Percentiles rank a stretch among this genome's conserved stretches.
phyloP scores from a whole-genome alignment of 2,113 vertebrate genomes.

The Leptodactylus fuscus region DNA sequence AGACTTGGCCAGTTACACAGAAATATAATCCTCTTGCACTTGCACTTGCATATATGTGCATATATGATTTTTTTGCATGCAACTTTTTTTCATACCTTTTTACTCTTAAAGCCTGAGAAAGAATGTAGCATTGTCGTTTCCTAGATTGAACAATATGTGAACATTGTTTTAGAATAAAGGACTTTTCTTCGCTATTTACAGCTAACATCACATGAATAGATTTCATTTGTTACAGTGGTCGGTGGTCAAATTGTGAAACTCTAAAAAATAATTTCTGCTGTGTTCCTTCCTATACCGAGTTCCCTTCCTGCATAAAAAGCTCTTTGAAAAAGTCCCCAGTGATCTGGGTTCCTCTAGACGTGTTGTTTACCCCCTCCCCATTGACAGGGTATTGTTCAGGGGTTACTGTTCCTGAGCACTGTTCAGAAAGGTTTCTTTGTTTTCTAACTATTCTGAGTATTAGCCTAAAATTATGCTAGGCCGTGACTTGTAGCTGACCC shows the following conservation, averaged over 20 bases:
- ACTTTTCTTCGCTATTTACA: neutral
- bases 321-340: constrained; percentile 9
- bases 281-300: constrained; percentile 9
- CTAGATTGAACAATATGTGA: neutral
- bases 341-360: constrained; percentile 9
- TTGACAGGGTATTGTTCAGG: neutral
- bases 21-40: no score
- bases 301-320: constrained; percentile 11
- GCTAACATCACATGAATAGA: neutral
- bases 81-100: no score
- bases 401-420: neutral
- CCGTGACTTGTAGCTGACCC: neutral
- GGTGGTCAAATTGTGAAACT: constrained; percentile 3
- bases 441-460: neutral
- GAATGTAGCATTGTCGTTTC: no score
- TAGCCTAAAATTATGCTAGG: neutral
- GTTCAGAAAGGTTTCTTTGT: neutral
- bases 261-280: neutral
- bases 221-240: constrained; percentile 19
- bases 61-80: no score
- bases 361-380: neutral
- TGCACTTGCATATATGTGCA: no score
- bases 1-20: no score
- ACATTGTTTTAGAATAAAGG: neutral
- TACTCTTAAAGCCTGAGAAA: no score